Evolutionary conservation across 1,140 invertebrate genomes (phyloP), one percentile per base, ranked within the genome.

Genomic region (Harlomillsia oculata): DNA sequence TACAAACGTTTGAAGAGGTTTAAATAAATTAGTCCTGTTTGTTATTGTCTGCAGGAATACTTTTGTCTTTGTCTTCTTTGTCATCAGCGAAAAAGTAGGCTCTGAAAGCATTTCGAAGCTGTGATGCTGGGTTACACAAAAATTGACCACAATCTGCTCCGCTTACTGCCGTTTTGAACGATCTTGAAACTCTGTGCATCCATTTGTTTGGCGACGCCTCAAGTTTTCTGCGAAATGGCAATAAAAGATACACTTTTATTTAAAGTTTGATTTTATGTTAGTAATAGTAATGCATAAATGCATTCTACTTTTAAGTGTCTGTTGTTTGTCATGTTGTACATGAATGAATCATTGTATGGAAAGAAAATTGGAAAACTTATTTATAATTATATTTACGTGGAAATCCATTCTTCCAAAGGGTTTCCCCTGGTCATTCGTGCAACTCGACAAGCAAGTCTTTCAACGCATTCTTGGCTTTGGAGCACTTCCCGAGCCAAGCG

Each of bases 401-500:
- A 18, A 11, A 56, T 16, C 55, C 55, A 56, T 16, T 29, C 28
- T 34, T 56, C 32, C 16, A 49, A 20, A 2, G 32, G 39, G 4
- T 26, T 20, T 6, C 45, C 13, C 18, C 23, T 29, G 0, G 48
- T 36, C 6, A 29, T 28, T 34, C 37, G 53, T 18, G 55, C 61
- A 44, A 58, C 41, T 21, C 29, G 36, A 32, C 61, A 63, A 23
- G 52, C 39, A 16, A 63, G 5, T 46, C 56, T 50, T 28, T 63
- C 61, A 16, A 59, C 43, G 25, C 61, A 63, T 43, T 63, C 52
- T 20, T 55, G 53, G 48, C 45, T 56, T 30, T 56, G 45, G 14
- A 59, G 32, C 13, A 63, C 53, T 16, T 50, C 32, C 16, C 30
- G 16, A 13, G 48, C 56, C 20, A 51, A 50, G 5, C 53, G 23